phyloP scores from a whole-genome alignment of 2,113 vertebrate species.

The Hystrix brachyura region DNA sequence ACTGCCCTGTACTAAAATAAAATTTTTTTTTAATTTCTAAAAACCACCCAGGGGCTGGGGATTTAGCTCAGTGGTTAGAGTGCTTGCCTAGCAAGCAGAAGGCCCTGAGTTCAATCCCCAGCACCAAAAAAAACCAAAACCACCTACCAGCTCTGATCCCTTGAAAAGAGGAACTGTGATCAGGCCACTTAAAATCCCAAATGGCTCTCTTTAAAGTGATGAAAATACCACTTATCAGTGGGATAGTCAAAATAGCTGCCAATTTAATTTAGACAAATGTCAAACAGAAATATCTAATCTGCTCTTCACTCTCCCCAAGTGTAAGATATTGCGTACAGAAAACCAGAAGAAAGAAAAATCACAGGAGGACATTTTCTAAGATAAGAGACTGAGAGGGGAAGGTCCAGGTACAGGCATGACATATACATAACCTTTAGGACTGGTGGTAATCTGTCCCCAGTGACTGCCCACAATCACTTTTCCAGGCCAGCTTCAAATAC shows the following conservation, averaged over 20 bases:
- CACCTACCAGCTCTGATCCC: not conserved
- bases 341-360: not conserved
- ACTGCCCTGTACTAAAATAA: not conserved
- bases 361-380: not conserved
- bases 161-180: not conserved
- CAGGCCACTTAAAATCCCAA: not conserved
- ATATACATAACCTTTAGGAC: rapidly evolving
- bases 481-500: not conserved
- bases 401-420: not conserved
- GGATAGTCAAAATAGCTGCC: not conserved
- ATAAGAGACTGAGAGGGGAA: not conserved
- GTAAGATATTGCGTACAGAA: not conserved
- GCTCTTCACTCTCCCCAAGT: not conserved
- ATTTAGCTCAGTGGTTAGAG: too few relatives aligned
- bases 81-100: too few relatives aligned
- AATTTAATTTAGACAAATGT: slow-evolving; percentile 19
- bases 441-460: not conserved
- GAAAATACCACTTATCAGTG: slow-evolving; percentile 20
- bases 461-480: not conserved
- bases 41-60: not conserved
- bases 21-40: not conserved
- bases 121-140: not conserved
- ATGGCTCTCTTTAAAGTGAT: not conserved
- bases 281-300: not conserved
- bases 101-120: too few relatives aligned